Base-by-base conservation (phyloP, 2,113 vertebrate species). In the Tenrec ecaudatus region DNA sequence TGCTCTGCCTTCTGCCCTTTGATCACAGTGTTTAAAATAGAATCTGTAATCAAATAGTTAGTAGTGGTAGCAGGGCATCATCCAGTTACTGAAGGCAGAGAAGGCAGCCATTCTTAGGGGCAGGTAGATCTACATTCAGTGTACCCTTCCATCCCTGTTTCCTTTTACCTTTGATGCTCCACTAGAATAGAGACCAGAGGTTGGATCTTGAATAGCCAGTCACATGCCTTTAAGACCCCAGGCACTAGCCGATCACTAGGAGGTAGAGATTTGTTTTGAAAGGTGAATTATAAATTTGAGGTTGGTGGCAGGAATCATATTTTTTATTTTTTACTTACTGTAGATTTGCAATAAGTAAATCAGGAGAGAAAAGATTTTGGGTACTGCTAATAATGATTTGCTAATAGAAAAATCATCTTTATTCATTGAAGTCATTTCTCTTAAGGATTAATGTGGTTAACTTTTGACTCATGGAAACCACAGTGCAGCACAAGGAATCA, bases 321-420 rank as follows among this genome's bases (percentile, higher is more conserved):
- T 86, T 47, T 58, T 31, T 31, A 77, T 69, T 86, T 47, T 58
- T 31, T 62, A 69, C 14, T 53, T 76, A n/a, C 58, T 76, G 33
- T 2, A 27, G 82, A 80, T 38, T 86, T 80, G 93, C 68, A 87
- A 53, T 53, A 53, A 80, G 5, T 62, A 33, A 81, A 60, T 81
- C 64, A 96, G 25, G 31, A 82, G 40, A 23, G 38, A 31, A 90
- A 83, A 75, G n/a, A 88, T 82, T 76, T 95, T 47, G 38, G 77
- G 53, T 58, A 53, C 40, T 62, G 15, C 11, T 62, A 83, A 62
- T 80, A 82, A 25, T 77, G 17, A 82, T 75, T 75, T 89, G 2
- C 20, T 85, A 62, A 62, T 77, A n/a, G 14, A 2, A 62, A 53
- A 31, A 57, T 86, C 10, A 71, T 66, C 6, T 86, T 17, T 85